Evolutionary conservation across 2,888 invertebrate genomes (phyloP).

Genomic region (Drosophila paramelanica): DNA sequence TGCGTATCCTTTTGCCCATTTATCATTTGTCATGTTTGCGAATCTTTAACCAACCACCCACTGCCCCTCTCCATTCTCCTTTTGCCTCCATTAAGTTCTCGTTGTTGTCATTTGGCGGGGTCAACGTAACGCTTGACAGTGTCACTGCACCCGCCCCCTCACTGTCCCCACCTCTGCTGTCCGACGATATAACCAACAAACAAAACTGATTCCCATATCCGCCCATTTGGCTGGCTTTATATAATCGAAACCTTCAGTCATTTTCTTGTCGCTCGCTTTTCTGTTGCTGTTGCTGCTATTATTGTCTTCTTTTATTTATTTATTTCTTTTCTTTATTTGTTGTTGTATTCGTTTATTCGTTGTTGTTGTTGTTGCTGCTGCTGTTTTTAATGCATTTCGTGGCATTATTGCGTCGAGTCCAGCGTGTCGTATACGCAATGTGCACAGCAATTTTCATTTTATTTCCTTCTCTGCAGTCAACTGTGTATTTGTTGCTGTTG

Average conservation of each 20-base stretch:
- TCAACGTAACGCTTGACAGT: slow-evolving; percentile 68
- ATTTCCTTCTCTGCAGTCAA: slow-evolving; percentile 25
- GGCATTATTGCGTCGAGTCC: slow-evolving; percentile 70
- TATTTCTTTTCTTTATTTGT: too few species aligned
- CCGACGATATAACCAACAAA: slow-evolving; percentile 3
- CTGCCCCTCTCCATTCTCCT: neutral
- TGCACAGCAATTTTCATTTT: slow-evolving; percentile 50
- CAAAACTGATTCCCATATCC: slow-evolving; percentile 33
- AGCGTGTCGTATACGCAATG: slow-evolving; percentile 71
- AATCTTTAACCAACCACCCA: slow-evolving; percentile 59
- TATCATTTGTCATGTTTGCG: slow-evolving; percentile 76
- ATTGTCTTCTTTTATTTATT: neutral
- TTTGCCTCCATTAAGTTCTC: slow-evolving; percentile 22
- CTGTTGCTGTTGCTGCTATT: slow-evolving; percentile 20
- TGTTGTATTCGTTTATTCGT: slow-evolving; percentile 1
- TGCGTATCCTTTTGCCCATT: slow-evolving; percentile 73
- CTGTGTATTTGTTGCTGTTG: slow-evolving; percentile 12
- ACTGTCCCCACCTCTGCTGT: neutral
- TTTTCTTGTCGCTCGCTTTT: slow-evolving; percentile 58
- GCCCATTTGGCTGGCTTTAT: slow-evolving; percentile 52
- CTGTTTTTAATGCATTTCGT: slow-evolving; percentile 63
- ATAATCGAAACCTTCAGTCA: slow-evolving; percentile 76
- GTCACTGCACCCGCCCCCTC: slow-evolving; percentile 63
- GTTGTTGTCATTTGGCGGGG: slow-evolving; percentile 50
- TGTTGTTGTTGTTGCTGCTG: slow-evolving; percentile 20